phyloP scores from a whole-genome alignment of 1,140 invertebrate species.

The Dufourea novaeangliae region DNA sequence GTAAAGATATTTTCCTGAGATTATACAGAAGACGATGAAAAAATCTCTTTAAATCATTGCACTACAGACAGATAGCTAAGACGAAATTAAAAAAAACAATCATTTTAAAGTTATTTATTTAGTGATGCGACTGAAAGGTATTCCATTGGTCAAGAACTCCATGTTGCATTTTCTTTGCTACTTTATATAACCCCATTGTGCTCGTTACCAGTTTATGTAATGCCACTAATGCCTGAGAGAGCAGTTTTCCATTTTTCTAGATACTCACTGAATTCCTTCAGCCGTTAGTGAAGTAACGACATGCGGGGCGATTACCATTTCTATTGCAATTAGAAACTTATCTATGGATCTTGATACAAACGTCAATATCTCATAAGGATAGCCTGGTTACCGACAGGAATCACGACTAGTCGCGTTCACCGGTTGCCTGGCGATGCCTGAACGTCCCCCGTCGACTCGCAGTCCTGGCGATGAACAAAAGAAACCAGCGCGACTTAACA shows the following conservation, averaged over 20 bases:
- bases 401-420: slow-evolving; percentile 28
- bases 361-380: slow-evolving; percentile 44
- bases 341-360: slow-evolving; percentile 13
- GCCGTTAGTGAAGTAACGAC: too few species aligned
- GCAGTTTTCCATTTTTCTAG: neutral
- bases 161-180: too few species aligned
- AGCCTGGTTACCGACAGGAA: slow-evolving; percentile 44
- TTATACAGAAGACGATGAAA: too few species aligned
- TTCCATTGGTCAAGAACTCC: too few species aligned
- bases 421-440: slow-evolving; percentile 52
- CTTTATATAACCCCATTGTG: too few species aligned
- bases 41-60: too few species aligned
- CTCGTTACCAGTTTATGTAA: neutral
- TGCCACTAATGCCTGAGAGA: neutral
- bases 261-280: neutral
- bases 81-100: too few species aligned
- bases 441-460: slow-evolving; percentile 37
- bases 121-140: too few species aligned
- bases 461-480: slow-evolving; percentile 69
- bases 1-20: too few species aligned
- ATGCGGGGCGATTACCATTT: slow-evolving; percentile 2
- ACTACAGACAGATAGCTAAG: too few species aligned
- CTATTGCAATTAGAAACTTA: slow-evolving; percentile 23
- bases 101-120: too few species aligned
- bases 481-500: slow-evolving; percentile 80